Conservation (phyloP, 2,888 invertebrate species). For the Platypus cylindrus region DNA sequence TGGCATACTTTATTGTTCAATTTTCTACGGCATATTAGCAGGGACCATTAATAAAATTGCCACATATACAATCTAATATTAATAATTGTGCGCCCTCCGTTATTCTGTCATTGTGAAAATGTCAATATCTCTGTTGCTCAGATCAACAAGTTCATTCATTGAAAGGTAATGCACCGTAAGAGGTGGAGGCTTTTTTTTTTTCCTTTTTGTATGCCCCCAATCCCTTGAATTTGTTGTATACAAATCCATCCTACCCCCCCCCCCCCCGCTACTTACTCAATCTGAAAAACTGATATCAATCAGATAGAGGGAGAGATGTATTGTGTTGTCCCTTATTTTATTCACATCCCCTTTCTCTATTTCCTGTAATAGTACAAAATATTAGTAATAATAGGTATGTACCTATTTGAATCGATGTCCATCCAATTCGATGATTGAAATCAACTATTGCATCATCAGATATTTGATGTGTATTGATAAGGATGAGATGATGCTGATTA, state of each 20-base stretch:
- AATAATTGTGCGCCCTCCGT: constrained; percentile 10
- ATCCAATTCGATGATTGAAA: constrained; percentile 7
- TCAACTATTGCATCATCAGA: constrained; percentile 11
- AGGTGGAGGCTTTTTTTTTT: constrained; percentile 30
- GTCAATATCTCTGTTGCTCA: constrained; percentile 28
- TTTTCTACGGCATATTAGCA: constrained; percentile 7
- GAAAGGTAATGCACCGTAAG: constrained; percentile 28
- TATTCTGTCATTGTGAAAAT: constrained; percentile 11
- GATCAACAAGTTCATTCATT: constrained; percentile 35
- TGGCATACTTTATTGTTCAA: constrained; percentile 8
- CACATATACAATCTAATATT: too few species aligned
- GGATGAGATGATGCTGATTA: too few species aligned
- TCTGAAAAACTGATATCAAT: constrained; percentile 26
- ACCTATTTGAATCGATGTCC: constrained; percentile 5
- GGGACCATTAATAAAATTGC: constrained; percentile 11
- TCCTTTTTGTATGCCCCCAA: constrained; percentile 20
- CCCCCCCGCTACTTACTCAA: too few species aligned
- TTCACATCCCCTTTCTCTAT: too few species aligned
- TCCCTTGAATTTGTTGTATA: constrained; percentile 30
- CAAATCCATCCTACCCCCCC: too few species aligned
- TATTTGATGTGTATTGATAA: too few species aligned
- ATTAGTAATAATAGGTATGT: too few species aligned
- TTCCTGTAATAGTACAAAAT: too few species aligned
- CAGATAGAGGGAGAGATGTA: too few species aligned
- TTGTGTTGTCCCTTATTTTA: too few species aligned